Percentiles rank a stretch among this genome's conserved stretches.
Conservation (phyloP, 2,797 vertebrate species). For the Decapterus maruadsi region DNA sequence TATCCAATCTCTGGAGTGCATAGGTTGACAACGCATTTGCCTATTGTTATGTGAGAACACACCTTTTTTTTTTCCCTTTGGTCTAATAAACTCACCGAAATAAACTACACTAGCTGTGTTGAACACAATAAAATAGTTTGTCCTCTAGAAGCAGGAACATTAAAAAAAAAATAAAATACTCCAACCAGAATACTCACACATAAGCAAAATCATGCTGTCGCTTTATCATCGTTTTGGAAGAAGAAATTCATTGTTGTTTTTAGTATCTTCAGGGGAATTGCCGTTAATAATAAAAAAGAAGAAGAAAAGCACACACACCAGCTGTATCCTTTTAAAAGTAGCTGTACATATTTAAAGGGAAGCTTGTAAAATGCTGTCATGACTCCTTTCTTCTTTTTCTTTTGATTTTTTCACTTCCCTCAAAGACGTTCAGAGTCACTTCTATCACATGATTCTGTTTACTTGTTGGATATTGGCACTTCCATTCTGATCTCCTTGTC, state of each 20-base stretch:
- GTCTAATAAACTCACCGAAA: neutral
- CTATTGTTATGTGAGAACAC: neutral
- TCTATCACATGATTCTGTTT: slow-evolving; percentile 46
- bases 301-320: slow-evolving; percentile 1
- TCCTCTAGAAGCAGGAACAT: neutral
- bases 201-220: neutral
- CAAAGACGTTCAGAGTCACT: slow-evolving; percentile 29
- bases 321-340: slow-evolving; percentile 14
- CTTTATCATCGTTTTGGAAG: neutral
- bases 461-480: slow-evolving; percentile 31
- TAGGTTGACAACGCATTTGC: neutral
- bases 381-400: slow-evolving; percentile 21
- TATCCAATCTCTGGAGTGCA: neutral
- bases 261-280: slow-evolving; percentile 13
- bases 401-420: slow-evolving; percentile 30
- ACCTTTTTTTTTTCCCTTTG: neutral
- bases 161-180: neutral
- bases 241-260: slow-evolving; percentile 18
- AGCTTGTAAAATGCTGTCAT: slow-evolving; percentile 35
- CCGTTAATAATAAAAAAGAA: slow-evolving; percentile 40
- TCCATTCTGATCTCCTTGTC: slow-evolving; percentile 41
- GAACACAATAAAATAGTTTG: neutral
- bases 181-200: too few species aligned
- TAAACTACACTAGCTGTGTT: neutral
- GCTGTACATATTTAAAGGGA: slow-evolving; percentile 49